These are phyloP conservation scores for Machaerirhynchus nigripectus DNA, from an alignment of 2,113 vertebrate species.

Conservation along the genomic window DNA sequence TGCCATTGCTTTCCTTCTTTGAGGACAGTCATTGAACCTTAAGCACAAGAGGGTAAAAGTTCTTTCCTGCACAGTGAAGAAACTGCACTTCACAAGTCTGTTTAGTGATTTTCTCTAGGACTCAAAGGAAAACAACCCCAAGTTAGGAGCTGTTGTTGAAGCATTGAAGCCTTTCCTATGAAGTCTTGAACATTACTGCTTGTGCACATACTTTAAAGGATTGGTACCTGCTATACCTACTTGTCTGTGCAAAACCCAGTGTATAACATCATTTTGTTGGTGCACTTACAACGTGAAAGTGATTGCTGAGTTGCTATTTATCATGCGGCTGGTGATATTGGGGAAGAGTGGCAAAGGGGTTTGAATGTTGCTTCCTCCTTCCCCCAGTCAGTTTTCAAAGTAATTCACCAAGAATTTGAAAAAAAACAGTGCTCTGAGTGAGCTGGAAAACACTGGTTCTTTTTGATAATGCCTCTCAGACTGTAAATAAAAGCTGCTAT, in stretches of 20 bases:
- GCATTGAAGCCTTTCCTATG: neutral
- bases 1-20: neutral
- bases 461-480: conserved; percentile 16
- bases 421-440: neutral
- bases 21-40: neutral
- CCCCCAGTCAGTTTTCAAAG: neutral
- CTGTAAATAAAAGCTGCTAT: conserved; percentile 39
- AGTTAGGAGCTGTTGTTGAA: neutral
- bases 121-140: neutral
- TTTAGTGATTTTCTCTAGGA: neutral
- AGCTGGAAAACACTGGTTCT: conserved; percentile 1
- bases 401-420: neutral
- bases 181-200: neutral
- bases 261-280: neutral
- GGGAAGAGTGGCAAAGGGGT: neutral
- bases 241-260: neutral
- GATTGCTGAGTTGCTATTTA: neutral
- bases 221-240: neutral
- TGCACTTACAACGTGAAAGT: neutral
- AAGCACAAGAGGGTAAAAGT: neutral
- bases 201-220: neutral
- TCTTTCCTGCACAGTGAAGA: neutral
- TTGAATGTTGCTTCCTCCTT: neutral
- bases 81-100: neutral
- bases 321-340: neutral